Percentiles rank a stretch among this genome's conserved stretches.
phyloP scores from a whole-genome alignment of 2,113 vertebrate species.

The Engystomops pustulosus region DNA sequence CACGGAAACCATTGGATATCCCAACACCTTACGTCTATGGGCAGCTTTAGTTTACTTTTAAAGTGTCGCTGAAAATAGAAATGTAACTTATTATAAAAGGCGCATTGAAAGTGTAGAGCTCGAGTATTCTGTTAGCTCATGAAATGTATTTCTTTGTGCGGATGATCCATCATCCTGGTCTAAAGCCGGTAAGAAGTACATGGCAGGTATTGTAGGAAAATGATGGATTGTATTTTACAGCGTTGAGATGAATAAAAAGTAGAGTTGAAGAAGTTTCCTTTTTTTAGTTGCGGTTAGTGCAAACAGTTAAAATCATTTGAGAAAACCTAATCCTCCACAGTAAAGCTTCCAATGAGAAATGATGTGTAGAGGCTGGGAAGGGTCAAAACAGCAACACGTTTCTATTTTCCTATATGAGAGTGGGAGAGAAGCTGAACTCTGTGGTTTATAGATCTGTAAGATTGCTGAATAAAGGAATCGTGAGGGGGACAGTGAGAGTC shows the following conservation, averaged over 20 bases:
- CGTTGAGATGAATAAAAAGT: background rate
- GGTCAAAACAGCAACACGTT: too few species aligned
- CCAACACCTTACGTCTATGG: too few species aligned
- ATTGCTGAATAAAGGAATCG: too few species aligned
- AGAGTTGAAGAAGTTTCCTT: too few species aligned
- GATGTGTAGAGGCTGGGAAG: too few species aligned
- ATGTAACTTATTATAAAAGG: background rate
- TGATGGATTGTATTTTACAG: background rate
- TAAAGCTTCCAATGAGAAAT: background rate
- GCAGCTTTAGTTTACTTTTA: too few species aligned
- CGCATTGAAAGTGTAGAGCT: background rate
- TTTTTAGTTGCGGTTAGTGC: background rate
- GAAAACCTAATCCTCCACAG: background rate
- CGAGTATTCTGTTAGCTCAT: background rate
- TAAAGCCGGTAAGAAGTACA: background rate
- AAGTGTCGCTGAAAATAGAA: background rate
- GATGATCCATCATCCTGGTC: background rate
- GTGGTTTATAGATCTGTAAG: too few species aligned
- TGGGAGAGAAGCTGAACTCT: too few species aligned
- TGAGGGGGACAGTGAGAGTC: too few species aligned
- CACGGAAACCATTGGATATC: too few species aligned
- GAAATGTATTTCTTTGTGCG: background rate
- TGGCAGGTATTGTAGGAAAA: background rate
- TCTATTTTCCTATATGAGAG: too few species aligned
- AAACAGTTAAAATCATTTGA: background rate